A percentile compares a stretch with the other conserved stretches of the same genome.
phyloP scores from a whole-genome alignment of 2,113 vertebrate genomes.

The Alexandromys fortis region DNA sequence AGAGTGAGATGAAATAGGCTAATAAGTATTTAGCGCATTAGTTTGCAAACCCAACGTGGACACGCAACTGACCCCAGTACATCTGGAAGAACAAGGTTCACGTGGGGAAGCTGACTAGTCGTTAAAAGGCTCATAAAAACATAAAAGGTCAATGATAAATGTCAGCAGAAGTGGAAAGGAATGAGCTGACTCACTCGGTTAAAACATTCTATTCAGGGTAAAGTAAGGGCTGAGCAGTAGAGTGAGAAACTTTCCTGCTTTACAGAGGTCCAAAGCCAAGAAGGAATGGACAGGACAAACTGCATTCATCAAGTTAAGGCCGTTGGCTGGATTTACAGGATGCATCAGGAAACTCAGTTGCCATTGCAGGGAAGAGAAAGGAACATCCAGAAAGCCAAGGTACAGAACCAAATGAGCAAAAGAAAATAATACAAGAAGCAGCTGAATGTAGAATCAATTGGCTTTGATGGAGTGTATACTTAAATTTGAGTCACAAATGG shows the following conservation, averaged over 20 bases:
- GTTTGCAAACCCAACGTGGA: not conserved
- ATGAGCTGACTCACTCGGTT: not conserved
- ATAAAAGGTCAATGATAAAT: conserved; percentile 39
- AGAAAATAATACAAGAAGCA: not conserved
- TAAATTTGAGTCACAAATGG: not conserved
- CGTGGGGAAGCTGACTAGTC: not conserved
- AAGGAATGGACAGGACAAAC: not conserved
- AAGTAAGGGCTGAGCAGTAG: not conserved
- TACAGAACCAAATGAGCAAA: not conserved
- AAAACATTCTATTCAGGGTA: not conserved
- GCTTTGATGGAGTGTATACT: not conserved
- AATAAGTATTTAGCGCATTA: not conserved
- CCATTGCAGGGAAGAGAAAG: not conserved
- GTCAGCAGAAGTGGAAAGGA: not conserved
- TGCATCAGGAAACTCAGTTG: not conserved
- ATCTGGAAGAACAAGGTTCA: not conserved
- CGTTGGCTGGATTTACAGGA: not conserved
- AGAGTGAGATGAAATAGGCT: not conserved
- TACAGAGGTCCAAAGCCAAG: conserved; percentile 7
- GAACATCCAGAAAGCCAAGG: not conserved
- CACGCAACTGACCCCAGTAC: not conserved
- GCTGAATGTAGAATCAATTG: not conserved
- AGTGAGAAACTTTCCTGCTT: not conserved
- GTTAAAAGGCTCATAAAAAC: conserved; percentile 40
- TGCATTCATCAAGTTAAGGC: not conserved